phyloP scores from a whole-genome alignment of 1,140 invertebrate genomes.

The Pentalonia nigronervosa region DNA sequence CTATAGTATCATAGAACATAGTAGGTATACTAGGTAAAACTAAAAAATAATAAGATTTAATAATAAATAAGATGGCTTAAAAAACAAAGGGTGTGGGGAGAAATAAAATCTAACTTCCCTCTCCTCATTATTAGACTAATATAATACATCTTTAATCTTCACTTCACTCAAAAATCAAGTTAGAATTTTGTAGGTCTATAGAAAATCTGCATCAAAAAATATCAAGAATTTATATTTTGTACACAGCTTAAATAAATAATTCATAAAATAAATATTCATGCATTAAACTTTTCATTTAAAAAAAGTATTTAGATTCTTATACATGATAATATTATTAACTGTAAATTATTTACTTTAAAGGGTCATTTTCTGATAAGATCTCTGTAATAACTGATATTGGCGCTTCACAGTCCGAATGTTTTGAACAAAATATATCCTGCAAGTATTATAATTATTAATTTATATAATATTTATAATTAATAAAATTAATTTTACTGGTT shows the following conservation, averaged over 20 bases:
- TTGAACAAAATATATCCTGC: slow-evolving; percentile 40
- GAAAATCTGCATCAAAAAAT: not conserved
- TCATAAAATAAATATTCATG: too few relatives aligned
- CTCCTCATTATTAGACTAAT: not conserved
- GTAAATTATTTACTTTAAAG: slow-evolving; percentile 34
- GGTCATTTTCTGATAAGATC: not conserved
- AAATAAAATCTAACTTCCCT: not conserved
- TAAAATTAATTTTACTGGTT: not conserved
- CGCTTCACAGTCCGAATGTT: slow-evolving; percentile 3
- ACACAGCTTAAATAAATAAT: not conserved
- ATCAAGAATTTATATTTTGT: not conserved
- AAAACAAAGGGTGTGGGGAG: not conserved
- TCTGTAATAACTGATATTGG: slow-evolving; percentile 27
- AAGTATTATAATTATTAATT: not conserved
- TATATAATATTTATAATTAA: not conserved
- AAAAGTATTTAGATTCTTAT: not conserved
- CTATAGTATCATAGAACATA: too few relatives aligned
- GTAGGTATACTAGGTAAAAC: too few relatives aligned
- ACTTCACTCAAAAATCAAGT: not conserved
- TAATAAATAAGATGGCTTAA: too few relatives aligned
- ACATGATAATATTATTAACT: not conserved
- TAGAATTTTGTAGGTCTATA: not conserved
- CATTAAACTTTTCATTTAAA: not conserved
- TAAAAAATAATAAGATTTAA: too few relatives aligned
- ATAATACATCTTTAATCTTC: not conserved